A percentile compares a stretch with the other conserved stretches of the same genome.
Evolutionary conservation across 2,113 vertebrate species (phyloP).

Genomic region (Castor canadensis): DNA sequence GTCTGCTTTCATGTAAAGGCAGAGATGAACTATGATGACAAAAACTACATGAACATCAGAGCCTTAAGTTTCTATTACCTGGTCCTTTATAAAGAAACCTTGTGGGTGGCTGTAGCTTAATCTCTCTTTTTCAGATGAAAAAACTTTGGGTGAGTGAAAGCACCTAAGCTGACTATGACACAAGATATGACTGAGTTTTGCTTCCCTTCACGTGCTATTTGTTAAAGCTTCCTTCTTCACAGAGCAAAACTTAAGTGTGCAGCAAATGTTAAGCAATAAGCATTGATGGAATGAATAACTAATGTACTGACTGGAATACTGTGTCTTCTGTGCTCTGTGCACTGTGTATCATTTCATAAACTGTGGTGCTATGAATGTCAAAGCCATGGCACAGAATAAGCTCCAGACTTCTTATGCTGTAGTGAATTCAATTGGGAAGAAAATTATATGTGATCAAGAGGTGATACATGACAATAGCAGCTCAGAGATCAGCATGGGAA

Average conservation of each 20-base stretch:
- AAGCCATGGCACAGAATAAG: rapidly evolving
- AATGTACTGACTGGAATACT: rapidly evolving
- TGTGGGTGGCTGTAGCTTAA: rapidly evolving
- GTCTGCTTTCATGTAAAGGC: neutral
- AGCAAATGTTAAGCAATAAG: neutral
- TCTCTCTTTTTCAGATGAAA: neutral
- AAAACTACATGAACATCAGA: neutral
- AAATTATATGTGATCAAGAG: rapidly evolving
- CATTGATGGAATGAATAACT: rapidly evolving
- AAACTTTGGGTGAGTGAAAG: neutral
- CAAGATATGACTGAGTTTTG: neutral
- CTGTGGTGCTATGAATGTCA: too few species aligned
- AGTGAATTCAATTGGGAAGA: neutral
- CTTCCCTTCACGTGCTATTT: too few species aligned
- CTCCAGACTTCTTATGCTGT: rapidly evolving
- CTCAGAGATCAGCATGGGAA: rapidly evolving
- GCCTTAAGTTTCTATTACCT: neutral
- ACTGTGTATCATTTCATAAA: rapidly evolving
- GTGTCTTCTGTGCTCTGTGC: rapidly evolving
- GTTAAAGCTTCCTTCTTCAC: neutral
- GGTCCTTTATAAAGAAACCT: neutral
- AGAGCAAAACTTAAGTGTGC: neutral
- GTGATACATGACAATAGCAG: neutral
- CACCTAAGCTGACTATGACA: rapidly evolving
- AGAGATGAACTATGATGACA: too few species aligned